Conservation (phyloP, 2,888 invertebrate species). For the Drosophila paranaensis region DNA sequence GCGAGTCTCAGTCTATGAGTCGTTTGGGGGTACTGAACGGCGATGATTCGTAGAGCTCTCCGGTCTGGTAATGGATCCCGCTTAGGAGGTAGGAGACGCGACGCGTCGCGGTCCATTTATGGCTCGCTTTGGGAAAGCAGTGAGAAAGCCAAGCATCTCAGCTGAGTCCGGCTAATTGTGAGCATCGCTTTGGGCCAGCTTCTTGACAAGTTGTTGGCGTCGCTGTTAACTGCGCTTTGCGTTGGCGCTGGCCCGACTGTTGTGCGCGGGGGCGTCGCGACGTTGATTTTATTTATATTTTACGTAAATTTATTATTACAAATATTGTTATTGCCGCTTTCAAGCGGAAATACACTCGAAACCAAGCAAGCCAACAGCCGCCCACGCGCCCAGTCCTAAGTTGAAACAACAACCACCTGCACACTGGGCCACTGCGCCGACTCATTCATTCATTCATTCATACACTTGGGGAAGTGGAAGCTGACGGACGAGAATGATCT, state of each 20-base stretch:
- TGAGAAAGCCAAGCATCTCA: conserved; percentile 64
- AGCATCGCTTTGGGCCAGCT: conserved; percentile 71
- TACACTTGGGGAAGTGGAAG: conserved; percentile 68
- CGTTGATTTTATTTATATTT: conserved; percentile 73
- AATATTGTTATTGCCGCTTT: conserved; percentile 76
- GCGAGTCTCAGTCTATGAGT: conserved; percentile 49
- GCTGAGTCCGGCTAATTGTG: conserved; percentile 68
- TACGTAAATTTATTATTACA: conserved; percentile 80
- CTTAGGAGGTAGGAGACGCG: conserved; percentile 65
- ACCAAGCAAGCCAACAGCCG: conserved; percentile 43
- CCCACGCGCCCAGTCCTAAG: conserved; percentile 51
- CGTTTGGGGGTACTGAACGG: conserved; percentile 27
- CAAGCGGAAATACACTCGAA: conserved; percentile 78
- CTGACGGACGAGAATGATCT: conserved; percentile 46
- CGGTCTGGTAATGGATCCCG: conserved; percentile 38
- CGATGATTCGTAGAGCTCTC: conserved; percentile 25
- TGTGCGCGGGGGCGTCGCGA: conserved; percentile 59
- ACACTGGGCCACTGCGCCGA: conserved; percentile 44
- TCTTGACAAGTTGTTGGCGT: conserved; percentile 61
- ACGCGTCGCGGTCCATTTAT: conserved; percentile 59
- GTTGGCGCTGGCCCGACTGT: conserved; percentile 41
- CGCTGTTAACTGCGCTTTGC: conserved; percentile 49
- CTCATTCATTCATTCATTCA: conserved; percentile 46
- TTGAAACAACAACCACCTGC: conserved; percentile 65
- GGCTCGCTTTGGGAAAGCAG: conserved; percentile 70